These are phyloP conservation scores for Doryteuthis pealeii DNA, from an alignment of 1,140 invertebrate species.

Conservation along the genomic window DNA sequence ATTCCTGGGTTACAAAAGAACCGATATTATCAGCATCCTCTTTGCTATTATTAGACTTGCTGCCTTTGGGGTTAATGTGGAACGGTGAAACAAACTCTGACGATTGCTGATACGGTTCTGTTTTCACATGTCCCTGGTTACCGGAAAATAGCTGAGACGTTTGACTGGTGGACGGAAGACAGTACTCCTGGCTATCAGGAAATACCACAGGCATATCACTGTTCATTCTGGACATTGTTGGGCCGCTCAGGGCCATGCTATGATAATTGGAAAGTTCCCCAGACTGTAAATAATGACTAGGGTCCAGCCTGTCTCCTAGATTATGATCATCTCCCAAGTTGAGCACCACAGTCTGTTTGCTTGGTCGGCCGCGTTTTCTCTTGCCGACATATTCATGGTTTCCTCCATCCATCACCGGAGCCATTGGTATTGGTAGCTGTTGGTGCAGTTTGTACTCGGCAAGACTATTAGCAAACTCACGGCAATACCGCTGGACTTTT, in stretches of 20 bases:
- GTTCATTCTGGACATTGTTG: background rate
- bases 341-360: conserved; percentile 9
- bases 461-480: background rate
- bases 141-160: background rate
- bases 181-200: conserved; percentile 12
- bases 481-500: background rate
- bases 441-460: background rate
- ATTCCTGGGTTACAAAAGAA: background rate
- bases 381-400: background rate
- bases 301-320: background rate
- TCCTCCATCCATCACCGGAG: background rate
- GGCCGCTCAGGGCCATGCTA: background rate
- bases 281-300: background rate
- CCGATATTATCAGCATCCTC: background rate
- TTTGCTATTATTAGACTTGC: background rate
- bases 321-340: background rate
- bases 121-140: background rate
- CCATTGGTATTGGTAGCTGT: background rate
- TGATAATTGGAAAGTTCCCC: background rate
- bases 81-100: background rate
- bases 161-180: conserved; percentile 13
- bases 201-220: conserved; percentile 5
- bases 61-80: background rate
- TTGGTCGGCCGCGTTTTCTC: background rate
- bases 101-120: conserved; percentile 6